A percentile compares a stretch with the other conserved stretches of the same genome.
Evolutionary conservation across 2,797 vertebrate species (phyloP).

Genomic region (Takifugu ocellatus): DNA sequence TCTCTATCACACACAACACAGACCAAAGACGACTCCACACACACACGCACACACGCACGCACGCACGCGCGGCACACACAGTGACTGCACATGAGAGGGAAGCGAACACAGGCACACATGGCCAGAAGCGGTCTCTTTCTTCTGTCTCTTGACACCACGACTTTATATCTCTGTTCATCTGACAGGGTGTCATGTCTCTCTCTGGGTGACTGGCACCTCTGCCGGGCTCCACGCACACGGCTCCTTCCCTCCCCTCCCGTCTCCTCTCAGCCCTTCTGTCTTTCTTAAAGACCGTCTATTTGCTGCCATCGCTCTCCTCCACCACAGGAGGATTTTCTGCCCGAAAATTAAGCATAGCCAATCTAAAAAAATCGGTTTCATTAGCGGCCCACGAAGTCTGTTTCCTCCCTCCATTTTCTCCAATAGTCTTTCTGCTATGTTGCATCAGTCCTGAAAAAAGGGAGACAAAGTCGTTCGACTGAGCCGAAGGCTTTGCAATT

Average conservation of each 20-base stretch:
- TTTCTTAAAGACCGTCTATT: constrained; percentile 19
- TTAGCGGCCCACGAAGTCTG: constrained; percentile 22
- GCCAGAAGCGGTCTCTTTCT: constrained; percentile 39
- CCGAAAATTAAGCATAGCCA: constrained; percentile 17
- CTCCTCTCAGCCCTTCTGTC: constrained; percentile 18
- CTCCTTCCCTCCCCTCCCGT: neutral
- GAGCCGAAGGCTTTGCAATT: constrained; percentile 64
- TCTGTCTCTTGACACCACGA: constrained; percentile 53
- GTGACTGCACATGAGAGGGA: neutral
- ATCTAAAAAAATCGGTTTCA: constrained; percentile 19
- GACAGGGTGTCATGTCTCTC: constrained; percentile 43
- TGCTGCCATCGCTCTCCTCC: constrained; percentile 14
- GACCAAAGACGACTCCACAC: too few relatives aligned
- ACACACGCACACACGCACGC: constrained; percentile 2
- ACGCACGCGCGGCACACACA: constrained; percentile 2
- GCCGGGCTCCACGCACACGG: constrained; percentile 18
- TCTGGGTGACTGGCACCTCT: constrained; percentile 28
- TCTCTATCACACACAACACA: neutral
- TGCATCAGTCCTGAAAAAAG: constrained; percentile 45
- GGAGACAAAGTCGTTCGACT: constrained; percentile 36
- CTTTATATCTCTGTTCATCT: constrained; percentile 55
- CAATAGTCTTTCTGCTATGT: constrained; percentile 36
- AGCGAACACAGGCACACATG: constrained; percentile 12
- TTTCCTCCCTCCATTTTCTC: constrained; percentile 19
- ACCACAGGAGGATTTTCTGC: constrained; percentile 24